These are phyloP conservation scores for Tetragonula clypearis DNA, from an alignment of 1,140 invertebrate genomes.

Conservation along the genomic window DNA sequence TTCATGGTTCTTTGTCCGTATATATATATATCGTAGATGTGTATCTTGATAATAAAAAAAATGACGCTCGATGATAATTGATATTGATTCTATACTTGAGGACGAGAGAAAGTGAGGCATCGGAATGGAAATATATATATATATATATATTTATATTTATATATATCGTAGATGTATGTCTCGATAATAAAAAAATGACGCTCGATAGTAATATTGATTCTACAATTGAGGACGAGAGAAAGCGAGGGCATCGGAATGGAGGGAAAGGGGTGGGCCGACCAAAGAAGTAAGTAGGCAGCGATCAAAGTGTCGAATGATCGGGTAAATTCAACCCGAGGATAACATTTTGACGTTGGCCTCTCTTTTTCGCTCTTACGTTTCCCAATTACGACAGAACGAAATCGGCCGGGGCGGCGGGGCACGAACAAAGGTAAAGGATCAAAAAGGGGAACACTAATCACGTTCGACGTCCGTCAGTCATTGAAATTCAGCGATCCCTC, in stretches of 20 bases:
- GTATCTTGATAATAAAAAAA: too few species aligned
- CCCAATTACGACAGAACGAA: constrained; percentile 55
- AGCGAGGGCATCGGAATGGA: background rate
- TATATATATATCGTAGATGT: too few species aligned
- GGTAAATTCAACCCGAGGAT: background rate
- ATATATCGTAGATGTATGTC: background rate
- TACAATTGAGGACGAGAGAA: background rate
- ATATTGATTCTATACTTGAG: background rate
- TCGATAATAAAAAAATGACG: too few species aligned
- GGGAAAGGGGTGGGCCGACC: background rate
- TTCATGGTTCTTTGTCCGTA: background rate
- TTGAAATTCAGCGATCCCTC: constrained; percentile 49
- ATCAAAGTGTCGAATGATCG: constrained; percentile 9
- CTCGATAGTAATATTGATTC: too few species aligned
- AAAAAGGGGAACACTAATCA: constrained; percentile 41
- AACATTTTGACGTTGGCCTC: background rate
- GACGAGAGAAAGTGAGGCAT: background rate
- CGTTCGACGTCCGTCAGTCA: constrained; percentile 43
- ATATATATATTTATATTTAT: background rate
- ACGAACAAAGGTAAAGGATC: constrained; percentile 7
- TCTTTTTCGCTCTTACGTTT: constrained; percentile 1
- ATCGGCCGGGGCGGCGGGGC: background rate
- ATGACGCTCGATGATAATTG: too few species aligned
- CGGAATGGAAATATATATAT: background rate
- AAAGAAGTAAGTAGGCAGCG: background rate